Base-by-base conservation (phyloP, 2,888 invertebrate species). In the Lobophora halterata region DNA sequence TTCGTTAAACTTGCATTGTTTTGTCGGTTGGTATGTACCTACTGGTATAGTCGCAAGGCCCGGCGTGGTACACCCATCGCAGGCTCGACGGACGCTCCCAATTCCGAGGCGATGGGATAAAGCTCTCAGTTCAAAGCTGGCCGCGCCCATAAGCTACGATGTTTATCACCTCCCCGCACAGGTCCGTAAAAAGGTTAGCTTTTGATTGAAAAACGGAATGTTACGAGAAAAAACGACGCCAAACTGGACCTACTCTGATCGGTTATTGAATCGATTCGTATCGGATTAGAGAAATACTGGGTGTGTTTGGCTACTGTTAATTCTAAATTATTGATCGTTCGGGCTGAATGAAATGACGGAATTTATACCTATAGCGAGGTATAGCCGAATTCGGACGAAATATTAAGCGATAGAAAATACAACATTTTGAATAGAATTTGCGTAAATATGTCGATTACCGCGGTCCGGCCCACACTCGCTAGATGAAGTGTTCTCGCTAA, bases 211-310 rank as follows among this genome's bases (percentile, higher is more conserved):
- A 74, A 79, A 79, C 72, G 67, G 67, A 71, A 70, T 61, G 73
- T 77, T 53, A 83, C 79, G 77, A 67, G 75, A 73, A 77, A 72
- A 67, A 56, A 59, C 46, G 41, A 43, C 39, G 54, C 54, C 46
- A 35, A 50, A 24, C 23, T 7, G 25, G 25, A 56, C 54, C 60
- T 54, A 52, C 49, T 53, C 52, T 46, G 43, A 43, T 41, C 52
- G 62, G 70, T 82, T 79, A 83, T 85, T 82, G 85, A 83, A 82
- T 56, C 73, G 76, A 82, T 82, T 82, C 66, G 82, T 76, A 61
- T 72, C 77, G 83, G 83, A 80, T 85, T 82, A 82, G 64, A 61
- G 54, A 58, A 61, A 25, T 33, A 25, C 33, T 36, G 30, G 33
- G 26, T 68, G 72, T 71, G 68, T 72, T 77, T 69, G 71, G 82